phyloP scores from a whole-genome alignment of 2,113 vertebrate species.

The Ictalurus punctatus region DNA sequence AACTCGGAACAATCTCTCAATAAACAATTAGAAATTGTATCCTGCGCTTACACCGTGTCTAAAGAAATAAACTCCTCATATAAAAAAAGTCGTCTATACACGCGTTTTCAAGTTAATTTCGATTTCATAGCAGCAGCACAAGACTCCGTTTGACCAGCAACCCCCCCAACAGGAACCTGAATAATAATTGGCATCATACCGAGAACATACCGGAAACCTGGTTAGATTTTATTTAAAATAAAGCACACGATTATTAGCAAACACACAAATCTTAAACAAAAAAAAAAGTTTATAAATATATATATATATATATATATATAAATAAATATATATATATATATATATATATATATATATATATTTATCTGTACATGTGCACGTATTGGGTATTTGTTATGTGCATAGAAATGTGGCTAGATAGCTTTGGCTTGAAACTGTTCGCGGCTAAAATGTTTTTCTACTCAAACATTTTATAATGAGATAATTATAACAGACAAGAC shows the following conservation, averaged over 20 bases:
- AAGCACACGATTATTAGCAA: not conserved
- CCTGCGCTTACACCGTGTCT: too few relatives aligned
- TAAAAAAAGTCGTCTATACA: not conserved
- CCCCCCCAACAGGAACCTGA: constrained; percentile 68
- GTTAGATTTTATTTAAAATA: constrained; percentile 1
- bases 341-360: not conserved
- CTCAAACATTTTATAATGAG: not conserved
- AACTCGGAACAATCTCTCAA: too few relatives aligned
- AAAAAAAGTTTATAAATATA: not conserved
- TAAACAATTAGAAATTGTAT: not conserved
- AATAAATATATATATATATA: too few relatives aligned
- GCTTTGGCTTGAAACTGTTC: not conserved
- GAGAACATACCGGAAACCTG: constrained; percentile 59
- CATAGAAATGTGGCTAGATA: not conserved
- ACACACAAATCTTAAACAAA: not conserved
- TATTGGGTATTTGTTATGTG: not conserved
- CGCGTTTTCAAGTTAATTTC: constrained; percentile 17
- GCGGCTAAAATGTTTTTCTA: not conserved
- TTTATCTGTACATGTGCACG: not conserved
- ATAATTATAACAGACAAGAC: not conserved
- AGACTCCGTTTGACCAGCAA: constrained; percentile 45
- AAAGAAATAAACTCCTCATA: not conserved
- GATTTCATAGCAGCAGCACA: constrained; percentile 30
- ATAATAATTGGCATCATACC: constrained; percentile 64
- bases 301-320: too few relatives aligned